Conservation (phyloP, 2,797 vertebrate species). For the Rousettus madagascariensis region DNA sequence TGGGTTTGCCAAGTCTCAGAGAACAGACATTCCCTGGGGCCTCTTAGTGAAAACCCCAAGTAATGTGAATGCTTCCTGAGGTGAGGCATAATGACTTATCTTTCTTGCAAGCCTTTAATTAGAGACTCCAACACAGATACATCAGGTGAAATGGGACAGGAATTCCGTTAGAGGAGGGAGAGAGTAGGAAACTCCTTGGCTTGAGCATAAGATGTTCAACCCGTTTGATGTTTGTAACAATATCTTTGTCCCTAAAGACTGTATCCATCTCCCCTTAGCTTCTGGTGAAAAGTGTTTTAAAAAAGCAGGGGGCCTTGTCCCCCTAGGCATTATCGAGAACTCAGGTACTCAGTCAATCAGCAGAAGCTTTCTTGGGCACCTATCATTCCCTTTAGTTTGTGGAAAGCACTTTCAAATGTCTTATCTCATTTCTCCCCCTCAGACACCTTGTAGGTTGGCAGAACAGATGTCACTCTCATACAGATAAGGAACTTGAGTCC, state of each 20-base stretch:
- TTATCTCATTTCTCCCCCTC: background rate
- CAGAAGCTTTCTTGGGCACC: background rate
- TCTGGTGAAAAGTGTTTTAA: background rate
- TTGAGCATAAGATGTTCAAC: background rate
- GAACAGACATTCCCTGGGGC: conserved; percentile 44
- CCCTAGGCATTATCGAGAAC: background rate
- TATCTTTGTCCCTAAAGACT: conserved; percentile 29
- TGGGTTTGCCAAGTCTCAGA: conserved; percentile 9
- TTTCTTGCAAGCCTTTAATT: conserved; percentile 64
- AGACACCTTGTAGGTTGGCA: background rate
- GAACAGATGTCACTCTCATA: background rate
- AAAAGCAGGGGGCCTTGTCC: background rate
- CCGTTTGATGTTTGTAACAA: background rate
- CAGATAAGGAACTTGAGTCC: background rate
- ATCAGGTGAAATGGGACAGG: conserved; percentile 30
- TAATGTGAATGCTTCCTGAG: conserved; percentile 39
- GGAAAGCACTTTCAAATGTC: background rate
- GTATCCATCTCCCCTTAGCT: background rate
- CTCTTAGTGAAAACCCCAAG: conserved; percentile 26
- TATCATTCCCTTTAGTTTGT: background rate
- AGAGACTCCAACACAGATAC: conserved; percentile 53
- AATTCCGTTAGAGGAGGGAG: background rate
- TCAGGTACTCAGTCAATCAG: background rate
- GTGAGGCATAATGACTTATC: conserved; percentile 59
- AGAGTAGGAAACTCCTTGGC: background rate